These are phyloP conservation scores for Polypterus senegalus DNA, from an alignment of 2,113 vertebrate genomes.

Conservation along the genomic window DNA sequence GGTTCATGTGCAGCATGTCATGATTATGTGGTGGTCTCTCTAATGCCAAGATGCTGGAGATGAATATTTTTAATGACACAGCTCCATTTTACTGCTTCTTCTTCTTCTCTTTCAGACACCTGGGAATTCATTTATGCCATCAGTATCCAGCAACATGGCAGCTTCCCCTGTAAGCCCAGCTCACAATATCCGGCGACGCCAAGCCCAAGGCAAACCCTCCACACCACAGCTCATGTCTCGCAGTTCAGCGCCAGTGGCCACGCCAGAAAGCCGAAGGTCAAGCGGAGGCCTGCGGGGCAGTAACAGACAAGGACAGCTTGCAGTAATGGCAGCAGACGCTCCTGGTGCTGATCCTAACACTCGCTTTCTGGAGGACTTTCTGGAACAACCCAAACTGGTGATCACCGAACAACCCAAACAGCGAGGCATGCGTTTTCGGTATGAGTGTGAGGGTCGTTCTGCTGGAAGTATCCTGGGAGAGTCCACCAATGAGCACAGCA, in stretches of 20 bases:
- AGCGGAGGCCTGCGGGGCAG: conserved; percentile 2
- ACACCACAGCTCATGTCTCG: neutral
- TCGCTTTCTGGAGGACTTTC: conserved; percentile 35
- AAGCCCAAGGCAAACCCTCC: neutral
- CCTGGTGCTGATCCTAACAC: conserved; percentile 9
- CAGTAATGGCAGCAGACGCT: too few species aligned
- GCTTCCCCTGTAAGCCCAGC: too few species aligned
- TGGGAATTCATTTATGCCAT: too few species aligned
- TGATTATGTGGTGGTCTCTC: too few species aligned
- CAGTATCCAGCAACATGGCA: too few species aligned
- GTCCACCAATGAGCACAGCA: conserved; percentile 66
- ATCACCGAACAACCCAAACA: conserved; percentile 84
- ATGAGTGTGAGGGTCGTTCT: conserved; percentile 79
- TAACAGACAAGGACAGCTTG: neutral
- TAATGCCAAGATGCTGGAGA: too few species aligned
- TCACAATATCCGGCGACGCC: conserved; percentile 1
- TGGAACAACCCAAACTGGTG: conserved; percentile 52
- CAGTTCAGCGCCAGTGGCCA: conserved; percentile 1
- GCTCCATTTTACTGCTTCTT: too few species aligned
- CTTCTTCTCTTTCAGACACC: too few species aligned
- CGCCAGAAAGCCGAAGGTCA: conserved; percentile 4
- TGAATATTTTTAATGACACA: too few species aligned
- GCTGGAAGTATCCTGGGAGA: conserved; percentile 81
- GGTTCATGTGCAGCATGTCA: too few species aligned
- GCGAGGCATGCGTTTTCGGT: conserved; percentile 84